phyloP scores from a whole-genome alignment of 2,888 invertebrate genomes.

The Ectemnius cavifrons region DNA sequence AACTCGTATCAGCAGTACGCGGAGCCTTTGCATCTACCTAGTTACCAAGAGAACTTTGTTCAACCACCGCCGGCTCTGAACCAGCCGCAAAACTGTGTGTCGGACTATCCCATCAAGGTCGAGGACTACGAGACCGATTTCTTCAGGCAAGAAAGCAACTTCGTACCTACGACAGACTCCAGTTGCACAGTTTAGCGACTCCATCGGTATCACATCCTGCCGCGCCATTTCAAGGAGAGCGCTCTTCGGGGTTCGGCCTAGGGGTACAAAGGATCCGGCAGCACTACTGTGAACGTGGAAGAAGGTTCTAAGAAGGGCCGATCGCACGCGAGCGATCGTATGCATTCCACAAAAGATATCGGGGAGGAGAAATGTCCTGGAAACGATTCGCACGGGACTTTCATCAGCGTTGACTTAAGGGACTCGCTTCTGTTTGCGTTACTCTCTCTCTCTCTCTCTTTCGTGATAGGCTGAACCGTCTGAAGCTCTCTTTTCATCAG shows the following conservation, averaged over 20 bases:
- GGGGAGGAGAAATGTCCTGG: conserved; percentile 26
- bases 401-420: conserved; percentile 10
- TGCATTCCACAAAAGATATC: conserved; percentile 54
- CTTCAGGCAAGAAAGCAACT: conserved; percentile 72
- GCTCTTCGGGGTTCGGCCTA: conserved; percentile 21
- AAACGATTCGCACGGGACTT: background rate
- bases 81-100: conserved; percentile 72
- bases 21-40: conserved; percentile 70
- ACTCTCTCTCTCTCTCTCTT: background rate
- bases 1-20: conserved; percentile 76
- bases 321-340: conserved; percentile 23
- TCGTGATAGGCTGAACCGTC: conserved; percentile 35
- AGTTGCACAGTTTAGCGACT: conserved; percentile 73
- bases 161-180: conserved; percentile 71
- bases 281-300: background rate
- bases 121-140: conserved; percentile 73
- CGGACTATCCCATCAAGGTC: conserved; percentile 74
- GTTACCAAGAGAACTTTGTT: conserved; percentile 75
- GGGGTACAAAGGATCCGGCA: conserved; percentile 2
- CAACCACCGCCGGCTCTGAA: conserved; percentile 64
- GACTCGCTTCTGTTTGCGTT: background rate
- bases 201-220: conserved; percentile 28
- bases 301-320: background rate
- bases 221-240: conserved; percentile 32
- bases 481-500: conserved; percentile 28